These are phyloP conservation scores for Dasyprocta punctata DNA, from an alignment of 2,113 vertebrate genomes.

Conservation along the genomic window DNA sequence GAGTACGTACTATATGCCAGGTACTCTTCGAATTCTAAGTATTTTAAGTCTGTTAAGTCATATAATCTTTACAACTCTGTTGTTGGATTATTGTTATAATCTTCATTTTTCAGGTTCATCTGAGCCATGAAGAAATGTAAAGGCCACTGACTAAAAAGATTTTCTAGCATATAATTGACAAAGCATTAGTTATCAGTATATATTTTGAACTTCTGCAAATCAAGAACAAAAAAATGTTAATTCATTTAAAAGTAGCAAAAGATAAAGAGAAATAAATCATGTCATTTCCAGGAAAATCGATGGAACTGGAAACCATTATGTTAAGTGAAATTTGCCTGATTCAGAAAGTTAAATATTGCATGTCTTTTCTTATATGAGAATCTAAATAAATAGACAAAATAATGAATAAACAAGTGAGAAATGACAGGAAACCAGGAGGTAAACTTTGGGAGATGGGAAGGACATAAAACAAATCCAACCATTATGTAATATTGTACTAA, in stretches of 20 bases:
- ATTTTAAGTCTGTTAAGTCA: constrained; percentile 33
- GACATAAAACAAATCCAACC: not conserved
- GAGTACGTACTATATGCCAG: not conserved
- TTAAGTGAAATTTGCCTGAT: not conserved
- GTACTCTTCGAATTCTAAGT: constrained; percentile 5
- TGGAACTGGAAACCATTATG: not conserved
- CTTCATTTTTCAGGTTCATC: constrained; percentile 38
- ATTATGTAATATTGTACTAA: not conserved
- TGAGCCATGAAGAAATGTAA: constrained; percentile 23
- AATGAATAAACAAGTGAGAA: not conserved
- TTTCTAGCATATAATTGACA: not conserved
- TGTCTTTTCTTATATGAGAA: not conserved
- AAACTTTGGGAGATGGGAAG: not conserved
- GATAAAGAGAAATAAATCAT: not conserved
- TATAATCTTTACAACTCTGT: not conserved
- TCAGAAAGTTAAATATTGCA: not conserved
- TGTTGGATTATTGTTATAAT: constrained; percentile 7
- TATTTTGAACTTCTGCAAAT: not conserved
- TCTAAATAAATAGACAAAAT: not conserved
- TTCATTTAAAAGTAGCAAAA: not conserved
- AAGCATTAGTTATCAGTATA: not conserved
- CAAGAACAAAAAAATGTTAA: not conserved
- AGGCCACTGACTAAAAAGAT: constrained; percentile 29
- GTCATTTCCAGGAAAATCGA: not conserved
- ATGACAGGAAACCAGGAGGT: not conserved